Conservation (phyloP, 2,113 vertebrate species). For the Hiodon alosoides region DNA sequence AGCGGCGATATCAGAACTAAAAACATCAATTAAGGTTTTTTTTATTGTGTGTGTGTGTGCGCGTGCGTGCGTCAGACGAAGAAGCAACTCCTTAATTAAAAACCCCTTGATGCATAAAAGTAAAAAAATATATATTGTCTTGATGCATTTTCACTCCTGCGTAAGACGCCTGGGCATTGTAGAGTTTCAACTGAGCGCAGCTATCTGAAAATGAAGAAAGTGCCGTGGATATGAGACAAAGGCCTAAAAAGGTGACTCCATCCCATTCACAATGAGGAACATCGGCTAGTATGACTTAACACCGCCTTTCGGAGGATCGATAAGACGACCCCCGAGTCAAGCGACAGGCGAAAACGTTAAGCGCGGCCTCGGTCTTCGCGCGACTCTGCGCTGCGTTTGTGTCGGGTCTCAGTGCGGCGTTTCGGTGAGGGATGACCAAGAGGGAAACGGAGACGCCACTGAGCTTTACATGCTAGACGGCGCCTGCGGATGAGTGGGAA, state of each 20-base stretch:
- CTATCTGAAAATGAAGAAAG: background rate
- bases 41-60: background rate
- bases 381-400: too few species aligned
- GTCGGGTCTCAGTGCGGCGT: too few species aligned
- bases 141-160: background rate
- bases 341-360: background rate
- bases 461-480: background rate
- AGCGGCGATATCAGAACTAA: background rate
- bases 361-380: too few species aligned
- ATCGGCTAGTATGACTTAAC: background rate
- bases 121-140: background rate
- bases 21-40: background rate
- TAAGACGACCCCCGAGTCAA: background rate
- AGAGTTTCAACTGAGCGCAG: background rate
- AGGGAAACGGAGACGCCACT: background rate
- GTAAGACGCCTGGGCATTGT: background rate
- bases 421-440: too few species aligned
- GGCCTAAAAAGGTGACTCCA: background rate
- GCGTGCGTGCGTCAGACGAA: background rate
- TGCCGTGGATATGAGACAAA: background rate
- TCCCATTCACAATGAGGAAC: background rate
- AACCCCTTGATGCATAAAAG: slow-evolving; percentile 5
- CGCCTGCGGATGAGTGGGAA: background rate
- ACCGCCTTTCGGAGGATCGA: background rate
- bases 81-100: slow-evolving; percentile 8